Base-by-base conservation (phyloP, 2,113 vertebrate genomes). In the Galemys pyrenaicus region DNA sequence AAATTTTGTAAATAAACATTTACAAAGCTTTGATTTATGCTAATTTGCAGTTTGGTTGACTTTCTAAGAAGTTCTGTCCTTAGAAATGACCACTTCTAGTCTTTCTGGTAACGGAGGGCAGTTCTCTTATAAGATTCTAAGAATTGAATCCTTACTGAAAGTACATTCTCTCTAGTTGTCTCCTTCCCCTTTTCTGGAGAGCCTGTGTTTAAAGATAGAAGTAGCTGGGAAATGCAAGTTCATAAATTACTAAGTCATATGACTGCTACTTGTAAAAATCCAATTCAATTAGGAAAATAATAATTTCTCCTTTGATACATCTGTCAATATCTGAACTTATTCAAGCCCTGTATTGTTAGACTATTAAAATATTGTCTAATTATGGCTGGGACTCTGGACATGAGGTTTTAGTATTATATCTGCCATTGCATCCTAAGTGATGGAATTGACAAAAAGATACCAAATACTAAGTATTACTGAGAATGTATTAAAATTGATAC, bases 261-360 rank as follows among this genome's bases (percentile, higher is more conserved):
- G 41, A 87, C 13, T 77, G 5, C 89, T 67, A 64, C 60, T 83
- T 15, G 85, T 82, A 51, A 85, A 90, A 73, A 26, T 51, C 37
- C 19, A 65, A 1, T 86, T 82, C 88, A 92, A 88, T 64, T 89
- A 49, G 32, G 41, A 85, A 96, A 95, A 73, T 81, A 85, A 26
- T 26, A 39, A 7, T 68, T 95, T 88, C 35, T 81, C 12, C 62
- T 92, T 60, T 79, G 19, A 51, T 79, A 71, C 17, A 87, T 79
- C 70, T 92, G 32, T 87, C 87, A 87, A 0, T 80, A 49, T 37
- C 30, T 90, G 22, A 78, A 54, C 60, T 74, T 94, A 83, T 7
- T 88, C 41, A 86, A 54, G 81, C 11, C 64, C 39, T 78, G 74
- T 92, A 70, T 91, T 71, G 70, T 65, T 87, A 90, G 51, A 19